Percentiles rank a stretch among this genome's conserved stretches.
phyloP scores from a whole-genome alignment of 2,888 invertebrate genomes.

The Coremacera marginata region DNA sequence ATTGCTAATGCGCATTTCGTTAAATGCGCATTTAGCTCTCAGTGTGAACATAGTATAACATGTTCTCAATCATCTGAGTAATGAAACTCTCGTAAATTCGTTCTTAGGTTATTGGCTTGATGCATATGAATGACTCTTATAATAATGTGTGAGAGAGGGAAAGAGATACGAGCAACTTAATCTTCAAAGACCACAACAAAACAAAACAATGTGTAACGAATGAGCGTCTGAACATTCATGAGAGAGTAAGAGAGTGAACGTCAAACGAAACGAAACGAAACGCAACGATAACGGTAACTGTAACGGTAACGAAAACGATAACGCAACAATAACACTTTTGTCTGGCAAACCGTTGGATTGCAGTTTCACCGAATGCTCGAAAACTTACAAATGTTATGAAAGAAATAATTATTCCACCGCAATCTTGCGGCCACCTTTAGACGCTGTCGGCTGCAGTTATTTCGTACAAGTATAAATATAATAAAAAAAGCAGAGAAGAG shows the following conservation, averaged over 20 bases:
- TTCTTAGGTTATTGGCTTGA: too few species aligned
- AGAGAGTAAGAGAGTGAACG: neutral
- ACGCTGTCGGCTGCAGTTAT: constrained; percentile 65
- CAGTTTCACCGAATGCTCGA: neutral
- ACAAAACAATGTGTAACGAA: neutral
- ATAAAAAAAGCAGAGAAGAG: constrained; percentile 63
- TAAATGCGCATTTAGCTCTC: too few species aligned
- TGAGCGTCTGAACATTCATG: constrained; percentile 1
- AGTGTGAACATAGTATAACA: too few species aligned
- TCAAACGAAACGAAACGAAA: neutral
- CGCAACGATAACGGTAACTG: neutral
- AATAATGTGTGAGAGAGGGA: neutral
- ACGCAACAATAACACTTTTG: neutral
- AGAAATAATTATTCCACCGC: constrained; percentile 68
- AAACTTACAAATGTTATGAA: constrained; percentile 70
- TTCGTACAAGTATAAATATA: constrained; percentile 59
- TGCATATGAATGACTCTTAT: neutral
- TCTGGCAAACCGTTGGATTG: neutral
- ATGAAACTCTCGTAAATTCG: too few species aligned
- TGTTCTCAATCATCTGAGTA: too few species aligned
- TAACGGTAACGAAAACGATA: constrained; percentile 8
- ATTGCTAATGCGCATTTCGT: too few species aligned
- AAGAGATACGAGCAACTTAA: neutral
- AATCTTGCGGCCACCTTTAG: constrained; percentile 68
- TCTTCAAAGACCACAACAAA: too few species aligned